Evolutionary conservation across 2,797 vertebrate genomes (phyloP).

Genomic region (Chelidonichthys spinosus): DNA sequence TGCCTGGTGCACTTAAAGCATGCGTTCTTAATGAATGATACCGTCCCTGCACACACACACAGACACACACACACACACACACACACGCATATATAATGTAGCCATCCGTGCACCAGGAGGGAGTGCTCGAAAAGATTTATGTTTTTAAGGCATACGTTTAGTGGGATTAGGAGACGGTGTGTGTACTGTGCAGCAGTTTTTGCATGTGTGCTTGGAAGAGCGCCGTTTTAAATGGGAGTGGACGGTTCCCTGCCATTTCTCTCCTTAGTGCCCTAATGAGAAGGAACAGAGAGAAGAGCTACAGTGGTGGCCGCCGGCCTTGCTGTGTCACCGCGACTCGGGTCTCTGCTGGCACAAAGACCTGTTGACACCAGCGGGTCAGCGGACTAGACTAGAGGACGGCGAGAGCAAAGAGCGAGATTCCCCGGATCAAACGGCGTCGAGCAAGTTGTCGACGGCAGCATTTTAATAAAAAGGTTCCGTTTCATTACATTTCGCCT

Average conservation of each 20-base stretch:
- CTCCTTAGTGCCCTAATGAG: constrained; percentile 56
- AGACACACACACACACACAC: constrained; percentile 22
- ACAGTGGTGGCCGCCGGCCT: constrained; percentile 56
- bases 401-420: constrained; percentile 7
- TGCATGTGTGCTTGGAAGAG: constrained; percentile 11
- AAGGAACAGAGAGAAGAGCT: constrained; percentile 63
- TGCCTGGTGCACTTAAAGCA: constrained; percentile 51
- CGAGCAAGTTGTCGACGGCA: neutral
- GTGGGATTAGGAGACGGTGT: neutral
- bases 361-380: constrained; percentile 66
- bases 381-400: constrained; percentile 41
- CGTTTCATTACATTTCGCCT: neutral
- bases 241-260: constrained; percentile 55
- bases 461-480: constrained; percentile 6
- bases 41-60: constrained; percentile 22
- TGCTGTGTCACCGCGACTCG: constrained; percentile 57
- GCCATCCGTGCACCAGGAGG: neutral
- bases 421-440: neutral
- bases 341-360: constrained; percentile 59
- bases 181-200: neutral
- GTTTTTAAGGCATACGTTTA: constrained; percentile 15
- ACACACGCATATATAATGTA: constrained; percentile 16
- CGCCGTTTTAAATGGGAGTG: constrained; percentile 40
- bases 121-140: constrained; percentile 33
- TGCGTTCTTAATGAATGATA: constrained; percentile 65